Percentiles rank a stretch among this genome's conserved stretches.
Evolutionary conservation across 2,888 invertebrate species (phyloP).

Genomic region (Psylliodes chrysocephalus): DNA sequence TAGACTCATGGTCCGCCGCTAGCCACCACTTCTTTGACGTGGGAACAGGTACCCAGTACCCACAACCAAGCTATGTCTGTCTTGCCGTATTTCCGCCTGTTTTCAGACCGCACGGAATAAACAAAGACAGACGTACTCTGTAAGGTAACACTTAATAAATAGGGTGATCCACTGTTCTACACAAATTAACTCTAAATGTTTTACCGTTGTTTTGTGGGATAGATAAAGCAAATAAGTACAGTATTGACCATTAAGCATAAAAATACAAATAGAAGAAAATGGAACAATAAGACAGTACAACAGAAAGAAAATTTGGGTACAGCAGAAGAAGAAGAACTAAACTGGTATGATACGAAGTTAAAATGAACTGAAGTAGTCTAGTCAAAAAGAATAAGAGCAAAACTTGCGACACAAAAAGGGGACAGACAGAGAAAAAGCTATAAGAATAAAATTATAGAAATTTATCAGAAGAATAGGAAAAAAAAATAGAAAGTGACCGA

Average conservation of each 20-base stretch:
- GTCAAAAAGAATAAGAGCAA: no score
- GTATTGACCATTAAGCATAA: not conserved
- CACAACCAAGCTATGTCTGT: constrained; percentile 9
- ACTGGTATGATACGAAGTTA: no score
- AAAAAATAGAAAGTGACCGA: no score
- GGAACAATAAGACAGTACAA: no score
- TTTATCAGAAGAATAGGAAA: no score
- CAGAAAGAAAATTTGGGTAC: no score
- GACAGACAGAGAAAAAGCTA: no score
- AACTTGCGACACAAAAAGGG: no score
- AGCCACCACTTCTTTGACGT: constrained; percentile 42
- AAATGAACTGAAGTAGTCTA: no score
- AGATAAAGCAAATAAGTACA: not conserved
- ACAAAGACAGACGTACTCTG: constrained; percentile 3
- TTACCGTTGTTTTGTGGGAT: not conserved
- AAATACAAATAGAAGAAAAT: not conserved
- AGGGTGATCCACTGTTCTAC: not conserved
- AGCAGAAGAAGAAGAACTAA: no score
- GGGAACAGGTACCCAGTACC: constrained; percentile 48
- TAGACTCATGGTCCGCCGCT: constrained; percentile 19
- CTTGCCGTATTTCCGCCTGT: constrained; percentile 29
- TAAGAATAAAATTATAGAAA: no score
- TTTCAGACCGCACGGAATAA: constrained; percentile 2
- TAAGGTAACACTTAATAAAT: not conserved
- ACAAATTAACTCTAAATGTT: no score